Base-by-base conservation (phyloP, 2,888 invertebrate species). In the Coleophora flavipennella region DNA sequence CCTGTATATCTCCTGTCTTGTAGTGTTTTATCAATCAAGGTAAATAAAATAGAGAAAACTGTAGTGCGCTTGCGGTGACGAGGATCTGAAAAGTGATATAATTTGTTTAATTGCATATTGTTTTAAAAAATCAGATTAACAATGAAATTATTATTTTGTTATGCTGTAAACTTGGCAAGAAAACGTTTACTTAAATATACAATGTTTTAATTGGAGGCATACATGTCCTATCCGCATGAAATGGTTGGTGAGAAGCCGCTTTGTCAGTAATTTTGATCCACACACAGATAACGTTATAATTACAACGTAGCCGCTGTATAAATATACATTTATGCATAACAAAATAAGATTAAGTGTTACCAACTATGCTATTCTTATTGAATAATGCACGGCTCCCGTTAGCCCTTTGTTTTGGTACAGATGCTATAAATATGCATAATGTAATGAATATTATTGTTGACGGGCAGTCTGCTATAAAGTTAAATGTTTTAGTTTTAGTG, bases 251-350 rank as follows among this genome's bases (percentile, higher is more conserved):
- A 33, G 51, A 59, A 62, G 60, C 61, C 65, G 63, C 62, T 73
- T 68, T 70, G 72, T 70, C 59, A 55, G 61, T 59, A 61, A 59
- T 55, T 62, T 62, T 57, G 73, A 72, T 73, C 59, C 55, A 59
- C 55, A 54, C 39, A 57, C 50, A 62, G 70, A 64, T 62, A 66
- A 55, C 61, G 51, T 52, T 50, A 58, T 61, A 62, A 74, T 74
- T 72, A 74, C 70, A 69, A 63, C 62, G 59, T 58, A 63, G 61
- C 59, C 55, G 62, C 56, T 64, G 70, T 70, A 63, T 68, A 63
- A 61, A 56, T 49, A 49, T 53, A 53, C 59, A 57, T 67, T 64
- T 59, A 67, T 69, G 71, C 69, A 73, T 73, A 73, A 65, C 67
- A 71, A 71, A 63, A 46, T 46, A 39, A 45, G 53, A 59, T 59